Conservation (phyloP, 2,888 invertebrate species). For the Drosophila vallismaia region DNA sequence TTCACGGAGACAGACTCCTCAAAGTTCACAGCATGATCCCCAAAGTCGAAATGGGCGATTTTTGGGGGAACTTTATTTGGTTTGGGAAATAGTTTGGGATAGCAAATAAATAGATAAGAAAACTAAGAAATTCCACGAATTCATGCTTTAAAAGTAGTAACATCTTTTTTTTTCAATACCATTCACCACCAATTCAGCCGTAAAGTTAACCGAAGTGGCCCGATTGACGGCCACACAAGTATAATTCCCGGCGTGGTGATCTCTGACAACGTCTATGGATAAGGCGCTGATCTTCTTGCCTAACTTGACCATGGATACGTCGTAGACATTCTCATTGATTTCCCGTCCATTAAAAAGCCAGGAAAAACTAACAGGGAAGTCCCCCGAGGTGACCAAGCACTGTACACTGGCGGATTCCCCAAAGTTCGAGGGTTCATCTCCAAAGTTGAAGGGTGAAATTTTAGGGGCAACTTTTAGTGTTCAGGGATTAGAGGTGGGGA, state of each 20-base stretch:
- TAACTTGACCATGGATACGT: slow-evolving; percentile 84
- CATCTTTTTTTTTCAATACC: slow-evolving; percentile 78
- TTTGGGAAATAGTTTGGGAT: background rate
- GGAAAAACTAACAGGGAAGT: slow-evolving; percentile 87
- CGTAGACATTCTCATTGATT: slow-evolving; percentile 84
- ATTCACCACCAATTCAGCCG: slow-evolving; percentile 87
- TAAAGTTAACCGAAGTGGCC: slow-evolving; percentile 86
- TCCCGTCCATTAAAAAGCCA: slow-evolving; percentile 87
- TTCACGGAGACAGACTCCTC: slow-evolving; percentile 87
- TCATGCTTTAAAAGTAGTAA: slow-evolving; percentile 50
- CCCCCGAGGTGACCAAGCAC: slow-evolving; percentile 87
- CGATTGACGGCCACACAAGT: slow-evolving; percentile 88
- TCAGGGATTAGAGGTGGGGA: slow-evolving; percentile 13
- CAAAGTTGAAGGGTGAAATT: slow-evolving; percentile 89
- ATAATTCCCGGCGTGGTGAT: slow-evolving; percentile 89
- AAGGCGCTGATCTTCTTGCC: slow-evolving; percentile 88
- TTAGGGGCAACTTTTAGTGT: slow-evolving; percentile 87
- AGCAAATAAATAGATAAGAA: slow-evolving; percentile 13
- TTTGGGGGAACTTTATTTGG: slow-evolving; percentile 88
- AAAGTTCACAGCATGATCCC: slow-evolving; percentile 88
- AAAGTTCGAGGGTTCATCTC: slow-evolving; percentile 87
- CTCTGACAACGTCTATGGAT: slow-evolving; percentile 88
- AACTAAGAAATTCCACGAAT: background rate
- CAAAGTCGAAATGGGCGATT: slow-evolving; percentile 90
- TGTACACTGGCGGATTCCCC: slow-evolving; percentile 87